Evolutionary conservation across 2,888 invertebrate genomes (phyloP).

Genomic region (Leptinotarsa juncta): DNA sequence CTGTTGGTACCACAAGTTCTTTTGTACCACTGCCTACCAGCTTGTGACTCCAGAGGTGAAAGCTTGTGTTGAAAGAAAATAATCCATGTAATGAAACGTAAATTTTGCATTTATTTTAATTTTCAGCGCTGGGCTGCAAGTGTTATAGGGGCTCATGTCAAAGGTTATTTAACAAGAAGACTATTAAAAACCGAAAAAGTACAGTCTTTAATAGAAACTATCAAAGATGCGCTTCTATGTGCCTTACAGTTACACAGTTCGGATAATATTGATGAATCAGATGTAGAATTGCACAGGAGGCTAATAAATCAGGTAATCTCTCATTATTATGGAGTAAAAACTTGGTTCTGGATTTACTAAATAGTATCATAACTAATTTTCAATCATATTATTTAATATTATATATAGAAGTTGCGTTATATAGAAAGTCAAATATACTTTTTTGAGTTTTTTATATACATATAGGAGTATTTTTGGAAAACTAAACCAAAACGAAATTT

Average conservation of each 20-base stretch:
- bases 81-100: not conserved
- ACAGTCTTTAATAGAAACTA: conserved; percentile 81
- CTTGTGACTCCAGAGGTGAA: no score
- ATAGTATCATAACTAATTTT: not conserved
- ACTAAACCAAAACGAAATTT: no score
- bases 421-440: no score
- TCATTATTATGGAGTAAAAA: no score
- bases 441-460: no score
- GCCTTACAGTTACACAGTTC: conserved; percentile 79
- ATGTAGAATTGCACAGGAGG: conserved; percentile 78
- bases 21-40: no score
- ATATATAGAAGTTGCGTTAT: no score
- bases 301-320: conserved; percentile 76
- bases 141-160: conserved; percentile 75
- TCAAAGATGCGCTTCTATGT: conserved; percentile 81
- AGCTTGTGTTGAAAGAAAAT: no score
- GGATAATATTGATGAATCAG: conserved; percentile 72
- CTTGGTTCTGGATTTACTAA: not conserved
- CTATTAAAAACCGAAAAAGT: conserved; percentile 85
- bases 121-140: conserved; percentile 72
- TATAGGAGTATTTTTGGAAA: no score
- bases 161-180: conserved; percentile 85
- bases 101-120: conserved; percentile 22
- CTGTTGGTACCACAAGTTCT: no score
- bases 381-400: no score